Percentiles rank a stretch among this genome's conserved stretches.
These are phyloP conservation scores for Pseudanteris insignis DNA, from an alignment of 2,888 invertebrate species.

Conservation along the genomic window DNA sequence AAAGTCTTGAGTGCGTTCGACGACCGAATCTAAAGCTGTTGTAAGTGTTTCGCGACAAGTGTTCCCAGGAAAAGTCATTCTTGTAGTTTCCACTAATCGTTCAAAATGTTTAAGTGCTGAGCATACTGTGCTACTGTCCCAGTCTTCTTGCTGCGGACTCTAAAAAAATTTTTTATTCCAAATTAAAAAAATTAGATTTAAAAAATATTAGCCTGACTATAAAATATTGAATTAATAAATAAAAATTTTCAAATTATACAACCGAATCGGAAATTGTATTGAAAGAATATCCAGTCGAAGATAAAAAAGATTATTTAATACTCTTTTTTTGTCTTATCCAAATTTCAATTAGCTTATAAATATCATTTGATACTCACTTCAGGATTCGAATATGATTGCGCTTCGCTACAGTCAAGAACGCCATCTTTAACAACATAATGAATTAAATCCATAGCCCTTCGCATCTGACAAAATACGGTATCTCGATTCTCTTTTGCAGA, in stretches of 20 bases:
- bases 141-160: conserved; percentile 70
- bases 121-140: conserved; percentile 79
- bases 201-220: too few relatives aligned
- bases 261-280: too few relatives aligned
- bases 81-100: conserved; percentile 85
- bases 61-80: conserved; percentile 79
- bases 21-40: conserved; percentile 86
- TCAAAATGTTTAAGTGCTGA: conserved; percentile 86
- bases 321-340: too few relatives aligned
- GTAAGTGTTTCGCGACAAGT: conserved; percentile 81
- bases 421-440: conserved; percentile 98
- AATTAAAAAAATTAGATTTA: conserved; percentile 1
- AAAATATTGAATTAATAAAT: too few relatives aligned
- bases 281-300: too few relatives aligned
- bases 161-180: conserved; percentile 42
- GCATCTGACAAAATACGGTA: conserved; percentile 97
- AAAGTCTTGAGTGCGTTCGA: conserved; percentile 97
- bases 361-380: too few relatives aligned
- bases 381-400: conserved; percentile 64
- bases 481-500: conserved; percentile 95
- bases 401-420: conserved; percentile 73
- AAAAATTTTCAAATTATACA: too few relatives aligned
- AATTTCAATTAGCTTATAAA: too few relatives aligned
- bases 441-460: conserved; percentile 95
- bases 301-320: too few relatives aligned